Evolutionary conservation across 2,888 invertebrate species (phyloP).

Genomic region (Agrotis segetum): DNA sequence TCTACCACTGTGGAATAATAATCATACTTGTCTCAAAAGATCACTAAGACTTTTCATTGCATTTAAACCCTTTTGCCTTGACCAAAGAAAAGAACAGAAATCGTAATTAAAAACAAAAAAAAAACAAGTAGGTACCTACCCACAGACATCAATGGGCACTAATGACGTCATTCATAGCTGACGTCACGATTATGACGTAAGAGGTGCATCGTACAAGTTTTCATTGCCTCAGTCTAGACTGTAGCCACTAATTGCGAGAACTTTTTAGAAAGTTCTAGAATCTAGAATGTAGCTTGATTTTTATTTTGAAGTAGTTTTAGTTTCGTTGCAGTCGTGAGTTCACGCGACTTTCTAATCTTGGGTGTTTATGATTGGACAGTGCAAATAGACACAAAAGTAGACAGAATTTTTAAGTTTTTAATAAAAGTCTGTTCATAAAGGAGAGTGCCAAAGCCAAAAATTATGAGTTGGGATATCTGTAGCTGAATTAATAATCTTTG

Average conservation of each 20-base stretch:
- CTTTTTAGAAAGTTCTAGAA: constrained; percentile 32
- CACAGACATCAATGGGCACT: constrained; percentile 31
- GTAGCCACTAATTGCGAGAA: constrained; percentile 50
- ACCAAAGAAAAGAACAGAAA: background rate
- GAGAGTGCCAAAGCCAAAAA: too few relatives aligned
- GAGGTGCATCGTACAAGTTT: constrained; percentile 47
- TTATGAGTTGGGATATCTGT: too few relatives aligned
- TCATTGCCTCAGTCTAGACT: constrained; percentile 35
- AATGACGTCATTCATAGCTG: constrained; percentile 52
- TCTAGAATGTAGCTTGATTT: constrained; percentile 28
- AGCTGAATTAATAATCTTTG: too few relatives aligned
- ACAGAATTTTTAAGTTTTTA: too few relatives aligned
- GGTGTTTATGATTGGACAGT: background rate
- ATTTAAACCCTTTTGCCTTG: background rate
- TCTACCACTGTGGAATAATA: too few relatives aligned
- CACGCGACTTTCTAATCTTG: background rate
- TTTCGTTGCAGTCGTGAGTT: background rate
- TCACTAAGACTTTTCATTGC: background rate
- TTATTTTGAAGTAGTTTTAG: constrained; percentile 6
- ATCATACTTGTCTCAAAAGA: background rate
- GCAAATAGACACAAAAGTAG: background rate
- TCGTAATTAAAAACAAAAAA: constrained; percentile 19
- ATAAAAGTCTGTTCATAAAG: too few relatives aligned
- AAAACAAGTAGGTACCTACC: constrained; percentile 8
- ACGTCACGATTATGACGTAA: constrained; percentile 28